Percentiles rank a stretch among this genome's conserved stretches.
These are phyloP conservation scores for Ovibos moschatus DNA, from an alignment of 2,113 vertebrate species.

Conservation along the genomic window DNA sequence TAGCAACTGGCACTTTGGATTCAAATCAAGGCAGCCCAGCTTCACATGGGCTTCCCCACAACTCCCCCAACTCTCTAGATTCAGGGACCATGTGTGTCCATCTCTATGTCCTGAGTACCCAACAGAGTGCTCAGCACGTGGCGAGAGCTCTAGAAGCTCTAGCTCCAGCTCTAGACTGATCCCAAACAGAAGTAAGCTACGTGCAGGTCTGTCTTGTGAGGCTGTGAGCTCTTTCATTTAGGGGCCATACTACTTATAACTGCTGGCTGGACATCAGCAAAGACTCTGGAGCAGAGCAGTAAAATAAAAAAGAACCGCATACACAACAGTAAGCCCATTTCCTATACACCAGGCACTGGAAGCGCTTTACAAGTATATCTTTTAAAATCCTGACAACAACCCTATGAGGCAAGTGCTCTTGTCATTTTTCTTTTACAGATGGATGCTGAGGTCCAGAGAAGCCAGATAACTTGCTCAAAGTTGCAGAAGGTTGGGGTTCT, in stretches of 20 bases:
- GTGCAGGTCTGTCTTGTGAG: background rate
- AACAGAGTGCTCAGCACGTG: too few relatives aligned
- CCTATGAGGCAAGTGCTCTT: background rate
- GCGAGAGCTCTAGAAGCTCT: background rate
- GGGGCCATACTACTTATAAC: background rate
- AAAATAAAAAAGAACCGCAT: background rate
- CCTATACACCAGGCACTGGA: background rate
- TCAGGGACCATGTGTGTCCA: rapidly evolving
- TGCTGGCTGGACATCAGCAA: background rate
- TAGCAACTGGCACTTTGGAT: background rate
- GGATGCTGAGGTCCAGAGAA: background rate
- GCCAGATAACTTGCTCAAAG: background rate
- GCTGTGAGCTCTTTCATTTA: background rate
- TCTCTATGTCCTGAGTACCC: background rate
- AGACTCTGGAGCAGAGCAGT: background rate
- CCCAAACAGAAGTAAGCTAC: background rate
- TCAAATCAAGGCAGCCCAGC: background rate
- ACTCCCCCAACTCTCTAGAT: background rate
- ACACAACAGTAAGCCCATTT: background rate
- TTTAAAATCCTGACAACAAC: background rate
- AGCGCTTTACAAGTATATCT: background rate
- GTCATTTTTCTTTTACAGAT: background rate
- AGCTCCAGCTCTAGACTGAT: background rate
- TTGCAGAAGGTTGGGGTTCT: background rate
- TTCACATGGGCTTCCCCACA: background rate